Conservation (phyloP, 2,888 invertebrate species). For the Mystacides longicornis region DNA sequence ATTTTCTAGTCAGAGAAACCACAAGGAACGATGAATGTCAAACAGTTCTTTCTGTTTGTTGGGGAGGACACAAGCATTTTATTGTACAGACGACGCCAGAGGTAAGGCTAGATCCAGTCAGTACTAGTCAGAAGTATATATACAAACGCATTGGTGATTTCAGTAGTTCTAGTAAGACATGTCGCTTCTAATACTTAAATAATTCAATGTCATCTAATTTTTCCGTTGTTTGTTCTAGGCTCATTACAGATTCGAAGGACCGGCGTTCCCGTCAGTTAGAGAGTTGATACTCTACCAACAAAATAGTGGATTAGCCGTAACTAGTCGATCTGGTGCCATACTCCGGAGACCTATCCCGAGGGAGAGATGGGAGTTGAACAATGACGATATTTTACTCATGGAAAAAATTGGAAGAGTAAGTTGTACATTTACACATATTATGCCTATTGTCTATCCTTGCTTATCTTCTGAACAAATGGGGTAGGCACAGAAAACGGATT, state of each 20-base stretch:
- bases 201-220: no score
- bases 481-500: no score
- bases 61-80: constrained; percentile 95
- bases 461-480: no score
- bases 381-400: constrained; percentile 84
- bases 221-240: constrained; percentile 65
- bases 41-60: constrained; percentile 89
- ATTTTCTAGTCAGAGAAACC: constrained; percentile 90
- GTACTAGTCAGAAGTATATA: no score
- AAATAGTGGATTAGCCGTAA: constrained; percentile 79
- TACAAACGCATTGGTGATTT: no score
- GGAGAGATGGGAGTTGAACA: constrained; percentile 93
- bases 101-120: no score
- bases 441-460: no score
- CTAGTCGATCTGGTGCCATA: constrained; percentile 86
- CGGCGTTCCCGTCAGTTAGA: constrained; percentile 85
- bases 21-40: constrained; percentile 86
- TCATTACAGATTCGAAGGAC: constrained; percentile 89
- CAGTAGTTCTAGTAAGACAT: no score
- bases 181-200: no score
- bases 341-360: constrained; percentile 77
- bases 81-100: constrained; percentile 92
- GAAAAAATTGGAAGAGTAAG: constrained; percentile 92
- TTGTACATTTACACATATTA: constrained; percentile 19
- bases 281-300: constrained; percentile 87